A percentile compares a stretch with the other conserved stretches of the same genome.
These are phyloP conservation scores for Melanotaenia maccullochi DNA, from an alignment of 2,797 vertebrate genomes.

Conservation along the genomic window DNA sequence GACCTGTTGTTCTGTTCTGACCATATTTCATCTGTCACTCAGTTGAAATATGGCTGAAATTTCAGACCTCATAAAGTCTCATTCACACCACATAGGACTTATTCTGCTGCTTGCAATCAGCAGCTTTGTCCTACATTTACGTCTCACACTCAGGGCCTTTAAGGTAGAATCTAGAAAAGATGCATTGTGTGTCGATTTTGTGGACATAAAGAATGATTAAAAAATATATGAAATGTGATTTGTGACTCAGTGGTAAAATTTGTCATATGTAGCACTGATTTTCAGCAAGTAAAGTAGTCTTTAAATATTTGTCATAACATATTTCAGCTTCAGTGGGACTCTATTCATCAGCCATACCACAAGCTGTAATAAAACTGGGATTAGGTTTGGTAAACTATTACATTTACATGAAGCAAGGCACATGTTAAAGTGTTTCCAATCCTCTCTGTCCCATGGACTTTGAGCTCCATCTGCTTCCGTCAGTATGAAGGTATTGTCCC, in stretches of 20 bases:
- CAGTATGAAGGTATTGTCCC: background rate
- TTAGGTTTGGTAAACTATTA: background rate
- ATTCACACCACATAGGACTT: too few relatives aligned
- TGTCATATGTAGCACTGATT: background rate
- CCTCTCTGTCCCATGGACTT: background rate
- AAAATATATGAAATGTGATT: too few relatives aligned
- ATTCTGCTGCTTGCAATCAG: too few relatives aligned
- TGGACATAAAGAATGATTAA: too few relatives aligned
- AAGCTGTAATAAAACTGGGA: background rate
- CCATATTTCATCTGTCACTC: background rate
- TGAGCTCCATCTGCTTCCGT: background rate
- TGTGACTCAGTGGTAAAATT: background rate
- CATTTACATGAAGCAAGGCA: background rate
- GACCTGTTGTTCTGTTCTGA: background rate
- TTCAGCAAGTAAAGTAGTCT: background rate
- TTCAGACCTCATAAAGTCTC: too few relatives aligned
- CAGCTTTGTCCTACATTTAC: too few relatives aligned
- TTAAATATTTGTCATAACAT: background rate
- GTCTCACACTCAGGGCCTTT: too few relatives aligned
- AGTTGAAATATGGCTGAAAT: too few relatives aligned
- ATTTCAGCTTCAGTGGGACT: background rate
- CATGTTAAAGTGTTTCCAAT: background rate
- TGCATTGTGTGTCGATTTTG: too few relatives aligned
- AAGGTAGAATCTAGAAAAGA: too few relatives aligned
- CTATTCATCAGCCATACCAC: background rate